A percentile compares a stretch with the other conserved stretches of the same genome.
phyloP scores from a whole-genome alignment of 2,797 vertebrate genomes.

The Gobio occitaniae region DNA sequence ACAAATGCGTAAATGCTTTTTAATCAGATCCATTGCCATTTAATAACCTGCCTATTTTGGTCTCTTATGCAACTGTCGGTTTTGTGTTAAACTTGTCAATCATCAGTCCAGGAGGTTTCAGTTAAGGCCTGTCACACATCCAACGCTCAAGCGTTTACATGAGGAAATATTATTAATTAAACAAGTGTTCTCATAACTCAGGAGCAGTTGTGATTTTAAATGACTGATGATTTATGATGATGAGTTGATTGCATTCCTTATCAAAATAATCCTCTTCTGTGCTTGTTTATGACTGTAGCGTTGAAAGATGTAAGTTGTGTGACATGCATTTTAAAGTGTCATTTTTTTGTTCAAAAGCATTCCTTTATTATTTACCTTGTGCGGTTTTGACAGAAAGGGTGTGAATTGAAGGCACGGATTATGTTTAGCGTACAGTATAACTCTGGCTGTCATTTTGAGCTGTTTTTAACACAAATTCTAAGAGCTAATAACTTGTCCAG shows the following conservation, averaged over 20 bases:
- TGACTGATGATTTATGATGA: neutral
- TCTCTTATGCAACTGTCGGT: neutral
- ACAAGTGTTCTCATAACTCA: neutral
- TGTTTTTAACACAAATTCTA: neutral
- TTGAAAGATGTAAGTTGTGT: neutral
- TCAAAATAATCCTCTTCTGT: neutral
- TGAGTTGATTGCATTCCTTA: neutral
- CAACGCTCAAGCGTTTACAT: neutral
- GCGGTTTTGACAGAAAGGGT: slow-evolving; percentile 4
- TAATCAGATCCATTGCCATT: neutral
- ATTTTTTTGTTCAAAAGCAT: slow-evolving; percentile 2
- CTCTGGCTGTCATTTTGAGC: neutral
- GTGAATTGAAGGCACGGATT: neutral
- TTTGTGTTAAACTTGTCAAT: neutral
- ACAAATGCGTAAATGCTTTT: neutral
- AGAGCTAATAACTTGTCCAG: neutral
- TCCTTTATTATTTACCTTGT: slow-evolving; percentile 46
- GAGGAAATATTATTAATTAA: slow-evolving; percentile 9
- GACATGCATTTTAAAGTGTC: neutral
- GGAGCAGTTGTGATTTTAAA: neutral
- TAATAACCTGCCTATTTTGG: slow-evolving; percentile 10
- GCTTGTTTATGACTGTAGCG: slow-evolving; percentile 10
- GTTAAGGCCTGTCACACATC: neutral
- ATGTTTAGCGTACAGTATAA: neutral
- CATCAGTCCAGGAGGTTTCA: neutral